These are phyloP conservation scores for Orchesella cincta DNA, from an alignment of 1,140 invertebrate genomes.

Conservation along the genomic window DNA sequence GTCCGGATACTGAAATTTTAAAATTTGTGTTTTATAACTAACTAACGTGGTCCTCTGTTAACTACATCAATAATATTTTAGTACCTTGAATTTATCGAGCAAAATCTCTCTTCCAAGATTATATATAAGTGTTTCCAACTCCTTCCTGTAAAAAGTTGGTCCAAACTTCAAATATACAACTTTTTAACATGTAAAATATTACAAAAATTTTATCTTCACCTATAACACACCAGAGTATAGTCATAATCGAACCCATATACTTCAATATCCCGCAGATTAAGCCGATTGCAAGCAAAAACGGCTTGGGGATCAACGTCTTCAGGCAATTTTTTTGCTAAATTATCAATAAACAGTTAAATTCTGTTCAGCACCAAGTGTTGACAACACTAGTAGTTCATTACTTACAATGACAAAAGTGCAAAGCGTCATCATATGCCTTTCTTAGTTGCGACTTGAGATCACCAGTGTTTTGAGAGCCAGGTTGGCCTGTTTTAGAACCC, in stretches of 20 bases:
- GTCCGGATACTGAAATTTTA: slow-evolving; percentile 76
- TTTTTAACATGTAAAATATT: too few relatives aligned
- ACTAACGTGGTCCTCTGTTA: background rate
- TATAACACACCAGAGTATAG: slow-evolving; percentile 87
- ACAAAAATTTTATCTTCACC: too few relatives aligned
- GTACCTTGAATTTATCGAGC: slow-evolving; percentile 83
- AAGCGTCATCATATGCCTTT: slow-evolving; percentile 48
- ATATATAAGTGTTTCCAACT: slow-evolving; percentile 88
- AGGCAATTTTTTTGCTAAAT: slow-evolving; percentile 79
- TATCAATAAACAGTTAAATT: slow-evolving; percentile 20
- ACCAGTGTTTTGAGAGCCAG: background rate
- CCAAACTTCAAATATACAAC: too few relatives aligned
- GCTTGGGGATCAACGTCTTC: slow-evolving; percentile 79
- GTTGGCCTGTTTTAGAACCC: background rate
- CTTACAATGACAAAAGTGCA: slow-evolving; percentile 46
- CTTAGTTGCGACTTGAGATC: slow-evolving; percentile 34
- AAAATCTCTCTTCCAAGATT: slow-evolving; percentile 84
- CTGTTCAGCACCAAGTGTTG: background rate
- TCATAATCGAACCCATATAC: slow-evolving; percentile 99
- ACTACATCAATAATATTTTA: slow-evolving; percentile 26
- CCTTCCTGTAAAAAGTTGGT: slow-evolving; percentile 91
- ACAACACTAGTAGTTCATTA: background rate
- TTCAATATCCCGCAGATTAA: slow-evolving; percentile 85
- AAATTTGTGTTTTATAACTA: slow-evolving; percentile 15
- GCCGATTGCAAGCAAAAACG: slow-evolving; percentile 96